phyloP scores from a whole-genome alignment of 2,797 vertebrate genomes.

The Periophthalmus magnuspinnatus region DNA sequence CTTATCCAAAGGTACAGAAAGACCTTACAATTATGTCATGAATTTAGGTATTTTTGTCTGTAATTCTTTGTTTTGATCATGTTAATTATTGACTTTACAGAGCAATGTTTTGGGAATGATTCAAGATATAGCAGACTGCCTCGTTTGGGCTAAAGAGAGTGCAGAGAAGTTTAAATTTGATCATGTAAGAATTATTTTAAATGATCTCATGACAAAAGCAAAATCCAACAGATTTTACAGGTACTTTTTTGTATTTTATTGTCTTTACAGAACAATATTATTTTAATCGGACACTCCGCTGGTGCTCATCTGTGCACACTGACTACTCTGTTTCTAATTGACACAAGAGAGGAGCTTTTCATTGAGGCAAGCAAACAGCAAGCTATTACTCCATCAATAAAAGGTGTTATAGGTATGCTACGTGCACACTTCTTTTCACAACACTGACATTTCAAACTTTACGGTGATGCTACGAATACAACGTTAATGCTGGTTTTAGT shows the following conservation, averaged over 20 bases:
- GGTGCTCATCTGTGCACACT: conserved; percentile 77
- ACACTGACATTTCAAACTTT: neutral
- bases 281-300: conserved; percentile 79
- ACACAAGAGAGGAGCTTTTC: conserved; percentile 66
- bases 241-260: neutral
- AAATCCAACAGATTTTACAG: neutral
- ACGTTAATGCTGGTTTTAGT: no score
- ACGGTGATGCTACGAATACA: no score
- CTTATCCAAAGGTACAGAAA: conserved; percentile 73
- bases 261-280: conserved; percentile 67
- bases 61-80: neutral
- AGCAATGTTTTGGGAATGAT: conserved; percentile 77
- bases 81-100: conserved; percentile 37
- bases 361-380: conserved; percentile 64
- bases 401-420: conserved; percentile 74
- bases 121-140: conserved; percentile 75
- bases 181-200: conserved; percentile 59
- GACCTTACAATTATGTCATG: neutral
- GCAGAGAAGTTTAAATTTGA: conserved; percentile 68
- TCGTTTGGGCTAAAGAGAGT: conserved; percentile 73
- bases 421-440: neutral
- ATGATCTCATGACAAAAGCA: neutral
- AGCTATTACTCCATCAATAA: conserved; percentile 56
- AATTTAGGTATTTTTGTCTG: neutral
- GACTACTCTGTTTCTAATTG: conserved; percentile 72